Evolutionary conservation across 2,113 vertebrate species (phyloP), one percentile per base, ranked within the genome.

Genomic region (Siniperca chuatsi): DNA sequence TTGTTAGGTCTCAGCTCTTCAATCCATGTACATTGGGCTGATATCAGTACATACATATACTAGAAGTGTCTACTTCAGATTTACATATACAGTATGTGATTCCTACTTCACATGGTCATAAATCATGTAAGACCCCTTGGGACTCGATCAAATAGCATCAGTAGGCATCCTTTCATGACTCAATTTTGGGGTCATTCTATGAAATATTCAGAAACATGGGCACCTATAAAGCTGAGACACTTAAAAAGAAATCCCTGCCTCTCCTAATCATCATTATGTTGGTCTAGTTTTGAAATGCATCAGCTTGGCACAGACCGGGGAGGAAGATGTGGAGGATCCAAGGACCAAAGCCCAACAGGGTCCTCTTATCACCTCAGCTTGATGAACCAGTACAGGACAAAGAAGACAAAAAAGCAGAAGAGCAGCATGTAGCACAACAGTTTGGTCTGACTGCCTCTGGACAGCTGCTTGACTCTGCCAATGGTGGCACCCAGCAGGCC

Each of bases 301-400:
- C 33, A 23, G 25, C 21, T 46, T 89, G 73, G 79, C 87, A 90
- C 66, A 78, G 40, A 87, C 8, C 18, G 40, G 65, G 35, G n/a
- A 76, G 74, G 35, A 75, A 21, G 68, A 79, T 37, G 40, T 67
- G 46, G 37, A 70, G 50, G 7, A 48, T 55, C 50, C 6, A 75
- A 44, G 66, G 37, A 46, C 35, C 12, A 40, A 54, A 73, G 78
- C 88, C 81, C 37, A 55, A 44, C 65, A 18, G 6, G 25, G 42
- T 58, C 58, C 8, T 67, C 29, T 4, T 37, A 93, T 96, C 95
- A 96, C 89, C 96, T 95, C 80, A 96, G 90, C 84, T 90, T 98
- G 93, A 99, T 97, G 92, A 98, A 96, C 98, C 98, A 99, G 89
- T 99, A 99, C 89, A 98, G 96, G 76, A 99, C 94, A 81, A 98